phyloP scores from a whole-genome alignment of 2,888 invertebrate genomes.

The Lacanobia oleracea region DNA sequence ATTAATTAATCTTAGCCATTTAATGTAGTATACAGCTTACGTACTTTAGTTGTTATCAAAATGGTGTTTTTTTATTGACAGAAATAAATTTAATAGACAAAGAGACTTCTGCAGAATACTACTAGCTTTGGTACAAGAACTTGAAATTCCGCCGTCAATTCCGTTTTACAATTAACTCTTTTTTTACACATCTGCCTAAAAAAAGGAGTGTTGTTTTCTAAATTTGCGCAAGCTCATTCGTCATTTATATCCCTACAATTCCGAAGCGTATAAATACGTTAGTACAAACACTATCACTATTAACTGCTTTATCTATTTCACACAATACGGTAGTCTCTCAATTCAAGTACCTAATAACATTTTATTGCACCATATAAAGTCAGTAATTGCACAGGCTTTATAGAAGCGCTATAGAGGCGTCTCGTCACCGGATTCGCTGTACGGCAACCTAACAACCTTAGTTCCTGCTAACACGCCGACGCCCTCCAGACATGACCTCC shows the following conservation, averaged over 20 bases:
- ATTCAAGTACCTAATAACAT: slow-evolving; percentile 63
- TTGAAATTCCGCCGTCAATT: slow-evolving; percentile 55
- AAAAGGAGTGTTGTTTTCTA: no score
- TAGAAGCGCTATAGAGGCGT: slow-evolving; percentile 86
- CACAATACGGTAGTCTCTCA: slow-evolving; percentile 49
- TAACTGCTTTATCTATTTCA: slow-evolving; percentile 62
- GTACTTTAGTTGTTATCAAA: slow-evolving; percentile 28
- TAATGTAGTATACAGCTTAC: slow-evolving; percentile 32
- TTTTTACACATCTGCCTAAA: no score
- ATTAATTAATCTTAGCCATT: slow-evolving; percentile 28
- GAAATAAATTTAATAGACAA: slow-evolving; percentile 6
- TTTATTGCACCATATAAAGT: slow-evolving; percentile 86
- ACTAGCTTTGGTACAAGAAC: slow-evolving; percentile 15
- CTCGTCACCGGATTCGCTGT: slow-evolving; percentile 84
- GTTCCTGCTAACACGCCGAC: slow-evolving; percentile 86
- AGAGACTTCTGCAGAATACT: not conserved
- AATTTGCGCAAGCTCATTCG: slow-evolving; percentile 77
- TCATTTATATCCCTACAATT: slow-evolving; percentile 70
- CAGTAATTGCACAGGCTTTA: slow-evolving; percentile 71
- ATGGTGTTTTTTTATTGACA: slow-evolving; percentile 26
- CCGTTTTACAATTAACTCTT: slow-evolving; percentile 58
- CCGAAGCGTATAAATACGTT: slow-evolving; percentile 76
- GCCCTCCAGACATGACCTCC: slow-evolving; percentile 87
- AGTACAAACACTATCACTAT: slow-evolving; percentile 71
- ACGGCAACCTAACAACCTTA: slow-evolving; percentile 85